Conservation (phyloP, 1,140 invertebrate genomes). For the Zaprionus davidi region DNA sequence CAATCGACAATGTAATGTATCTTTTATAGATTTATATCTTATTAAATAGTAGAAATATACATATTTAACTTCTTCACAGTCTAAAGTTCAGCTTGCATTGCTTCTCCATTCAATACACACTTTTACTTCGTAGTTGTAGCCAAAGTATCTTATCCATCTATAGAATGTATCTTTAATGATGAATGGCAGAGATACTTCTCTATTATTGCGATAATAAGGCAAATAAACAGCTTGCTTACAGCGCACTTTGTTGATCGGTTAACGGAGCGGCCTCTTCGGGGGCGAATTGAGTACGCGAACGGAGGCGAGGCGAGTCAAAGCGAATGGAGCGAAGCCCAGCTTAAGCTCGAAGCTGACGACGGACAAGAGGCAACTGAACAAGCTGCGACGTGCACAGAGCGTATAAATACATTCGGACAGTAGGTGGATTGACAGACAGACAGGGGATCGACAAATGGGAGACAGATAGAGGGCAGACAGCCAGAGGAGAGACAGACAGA, state of each 20-base stretch:
- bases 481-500: not conserved
- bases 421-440: slow-evolving; percentile 1
- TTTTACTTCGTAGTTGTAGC: not conserved
- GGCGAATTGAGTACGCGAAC: not conserved
- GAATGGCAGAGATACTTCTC: not conserved
- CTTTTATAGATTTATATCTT: too few species aligned
- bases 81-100: slow-evolving; percentile 1
- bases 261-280: not conserved
- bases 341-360: slow-evolving; percentile 22
- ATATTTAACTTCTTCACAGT: not conserved
- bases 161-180: not conserved
- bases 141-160: not conserved
- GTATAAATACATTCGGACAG: slow-evolving; percentile 9
- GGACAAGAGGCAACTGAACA: slow-evolving; percentile 30
- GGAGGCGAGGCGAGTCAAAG: not conserved
- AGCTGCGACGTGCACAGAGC: not conserved
- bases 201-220: not conserved
- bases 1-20: too few species aligned
- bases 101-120: not conserved
- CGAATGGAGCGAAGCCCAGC: not conserved
- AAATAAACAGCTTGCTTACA: not conserved
- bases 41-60: too few species aligned
- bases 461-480: not conserved
- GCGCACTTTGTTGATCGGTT: not conserved
- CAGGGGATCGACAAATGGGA: not conserved